These are phyloP conservation scores for Actenoides lindsayi DNA, from an alignment of 2,113 vertebrate species.

Conservation along the genomic window DNA sequence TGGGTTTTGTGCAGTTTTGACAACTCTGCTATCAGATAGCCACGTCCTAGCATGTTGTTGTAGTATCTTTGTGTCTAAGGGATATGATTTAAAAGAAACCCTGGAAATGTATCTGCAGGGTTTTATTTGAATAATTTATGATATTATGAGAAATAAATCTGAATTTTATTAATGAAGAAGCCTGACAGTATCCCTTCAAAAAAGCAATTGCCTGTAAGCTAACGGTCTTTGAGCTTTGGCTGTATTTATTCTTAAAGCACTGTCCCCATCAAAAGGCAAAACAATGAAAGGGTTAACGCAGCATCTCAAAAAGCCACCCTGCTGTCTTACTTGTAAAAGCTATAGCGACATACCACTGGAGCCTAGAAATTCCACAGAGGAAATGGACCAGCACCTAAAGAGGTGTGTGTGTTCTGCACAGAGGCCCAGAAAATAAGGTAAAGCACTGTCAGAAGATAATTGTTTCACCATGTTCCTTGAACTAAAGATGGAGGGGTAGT, in stretches of 20 bases:
- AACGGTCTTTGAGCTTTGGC: background rate
- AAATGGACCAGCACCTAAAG: slow-evolving; percentile 76
- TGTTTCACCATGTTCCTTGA: slow-evolving; percentile 74
- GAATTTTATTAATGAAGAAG: background rate
- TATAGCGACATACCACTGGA: slow-evolving; percentile 74
- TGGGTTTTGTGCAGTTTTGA: background rate
- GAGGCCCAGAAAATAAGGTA: slow-evolving; percentile 77
- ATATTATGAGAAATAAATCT: background rate
- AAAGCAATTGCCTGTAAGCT: background rate
- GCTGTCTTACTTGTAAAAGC: slow-evolving; percentile 67
- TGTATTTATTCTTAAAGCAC: background rate
- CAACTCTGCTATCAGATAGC: background rate
- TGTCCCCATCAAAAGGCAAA: slow-evolving; percentile 5
- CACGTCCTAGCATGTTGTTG: background rate
- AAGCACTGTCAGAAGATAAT: slow-evolving; percentile 76
- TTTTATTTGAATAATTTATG: background rate
- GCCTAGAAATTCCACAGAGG: slow-evolving; percentile 78
- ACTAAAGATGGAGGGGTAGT: slow-evolving; percentile 67
- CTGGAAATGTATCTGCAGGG: background rate
- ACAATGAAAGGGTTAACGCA: slow-evolving; percentile 79
- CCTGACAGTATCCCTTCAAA: slow-evolving; percentile 36
- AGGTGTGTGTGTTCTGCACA: slow-evolving; percentile 75
- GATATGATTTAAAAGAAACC: background rate
- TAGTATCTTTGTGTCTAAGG: background rate
- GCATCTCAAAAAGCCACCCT: slow-evolving; percentile 68